phyloP scores from a whole-genome alignment of 2,888 invertebrate species.

The Crioceris asparagi region DNA sequence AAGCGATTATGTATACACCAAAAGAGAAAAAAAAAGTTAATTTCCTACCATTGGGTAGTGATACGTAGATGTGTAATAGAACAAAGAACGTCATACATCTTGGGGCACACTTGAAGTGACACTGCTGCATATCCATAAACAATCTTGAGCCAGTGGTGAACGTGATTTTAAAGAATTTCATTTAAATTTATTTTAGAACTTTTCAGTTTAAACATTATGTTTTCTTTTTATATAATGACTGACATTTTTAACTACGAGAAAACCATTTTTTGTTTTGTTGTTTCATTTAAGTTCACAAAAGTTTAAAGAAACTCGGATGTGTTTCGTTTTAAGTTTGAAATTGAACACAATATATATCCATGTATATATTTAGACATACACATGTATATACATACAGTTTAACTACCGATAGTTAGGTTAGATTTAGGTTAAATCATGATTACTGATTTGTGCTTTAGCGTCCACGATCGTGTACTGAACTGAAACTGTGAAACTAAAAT shows the following conservation, averaged over 20 bases:
- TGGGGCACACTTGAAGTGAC: conserved; percentile 36
- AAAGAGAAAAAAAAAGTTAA: too few species aligned
- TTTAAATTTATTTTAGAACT: conserved; percentile 18
- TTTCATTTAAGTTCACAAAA: conserved; percentile 16
- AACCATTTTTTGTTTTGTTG: conserved; percentile 14
- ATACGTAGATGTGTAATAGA: conserved; percentile 39
- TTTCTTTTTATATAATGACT: conserved; percentile 16
- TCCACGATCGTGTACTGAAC: conserved; percentile 38
- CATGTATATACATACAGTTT: conserved; percentile 36
- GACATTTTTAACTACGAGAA: conserved; percentile 17
- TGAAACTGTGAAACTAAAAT: too few species aligned
- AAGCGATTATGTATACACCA: too few species aligned
- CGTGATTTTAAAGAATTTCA: conserved; percentile 18
- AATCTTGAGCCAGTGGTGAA: conserved; percentile 34
- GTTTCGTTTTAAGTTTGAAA: conserved; percentile 18
- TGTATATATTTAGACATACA: conserved; percentile 35
- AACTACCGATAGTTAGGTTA: conserved; percentile 30
- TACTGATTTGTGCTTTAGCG: conserved; percentile 35
- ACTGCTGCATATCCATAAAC: conserved; percentile 38
- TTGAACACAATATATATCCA: conserved; percentile 19
- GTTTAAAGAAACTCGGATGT: too few species aligned
- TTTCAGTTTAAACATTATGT: conserved; percentile 13
- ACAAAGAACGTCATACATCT: conserved; percentile 38
- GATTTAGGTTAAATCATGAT: conserved; percentile 37
- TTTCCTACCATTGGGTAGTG: conserved; percentile 38